Evolutionary conservation across 2,888 invertebrate species (phyloP), one percentile per base, ranked within the genome.

Genomic region (Pterobdella sp.): DNA sequence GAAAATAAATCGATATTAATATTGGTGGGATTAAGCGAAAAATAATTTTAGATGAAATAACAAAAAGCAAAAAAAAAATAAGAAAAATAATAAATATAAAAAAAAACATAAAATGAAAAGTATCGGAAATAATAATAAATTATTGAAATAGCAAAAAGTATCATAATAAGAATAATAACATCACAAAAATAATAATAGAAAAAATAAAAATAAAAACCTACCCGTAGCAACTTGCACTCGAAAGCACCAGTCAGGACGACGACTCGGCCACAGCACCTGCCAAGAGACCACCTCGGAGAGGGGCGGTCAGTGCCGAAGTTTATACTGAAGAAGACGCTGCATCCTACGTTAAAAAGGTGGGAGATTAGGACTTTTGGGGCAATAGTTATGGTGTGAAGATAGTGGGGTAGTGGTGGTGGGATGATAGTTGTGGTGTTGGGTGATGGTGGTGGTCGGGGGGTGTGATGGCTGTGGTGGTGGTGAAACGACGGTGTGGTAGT

Each of bases 251-350:
- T 3, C 29, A 32, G 14, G 65, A 34, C 4, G 65, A 31, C 31
- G 65, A 65, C 93, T 73, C 71, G 32, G 65, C 69, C 29, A n/a
- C 32, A 1, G 69, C 31, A 10, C 69, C 71, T 35, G 52, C 36
- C 22, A 71, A 72, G 77, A 18, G 74, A 78, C 32, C 82, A 42
- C 78, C 78, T 14, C 88, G 97, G 75, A 89, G 98, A 75, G 96
- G 97, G 35, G 98, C 95, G 73, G 96, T 99, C 80, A 95, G 94
- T 76, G 96, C 97, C 29, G 98, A 99, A 83, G 96, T 97, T 2
- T 95, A 96, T 79, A 90, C 91, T 68, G 97, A 98, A 84, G 96
- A 97, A 84, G 96, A 97, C 87, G 95, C 96, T 79, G 93, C 95
- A 78, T 94, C 92, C 83, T 98, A 97, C 86, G 95, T 97, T 79